Conservation (phyloP, 1,140 invertebrate genomes). For the Notospermus geniculatus region DNA sequence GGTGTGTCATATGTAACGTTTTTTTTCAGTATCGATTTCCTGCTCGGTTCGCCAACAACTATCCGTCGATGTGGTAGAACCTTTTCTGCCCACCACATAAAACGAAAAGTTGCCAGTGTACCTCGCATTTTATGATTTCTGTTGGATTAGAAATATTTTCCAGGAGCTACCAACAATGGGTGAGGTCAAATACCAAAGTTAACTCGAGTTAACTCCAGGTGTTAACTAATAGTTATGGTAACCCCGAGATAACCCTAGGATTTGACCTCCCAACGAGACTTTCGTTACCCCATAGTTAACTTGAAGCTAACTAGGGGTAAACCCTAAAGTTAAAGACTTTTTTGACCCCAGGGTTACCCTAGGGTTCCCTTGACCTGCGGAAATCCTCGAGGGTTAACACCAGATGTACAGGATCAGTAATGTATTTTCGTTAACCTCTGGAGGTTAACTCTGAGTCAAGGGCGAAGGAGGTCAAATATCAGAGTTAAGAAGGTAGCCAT, state of each 20-base stretch:
- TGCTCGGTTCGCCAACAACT: too few relatives aligned
- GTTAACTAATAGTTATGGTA: conserved; percentile 5
- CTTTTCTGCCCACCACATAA: too few relatives aligned
- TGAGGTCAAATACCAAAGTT: not conserved
- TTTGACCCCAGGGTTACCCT: not conserved
- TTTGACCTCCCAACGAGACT: conserved; percentile 1
- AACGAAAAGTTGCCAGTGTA: too few relatives aligned
- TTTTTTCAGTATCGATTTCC: too few relatives aligned
- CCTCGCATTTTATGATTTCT: too few relatives aligned
- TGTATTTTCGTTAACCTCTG: not conserved
- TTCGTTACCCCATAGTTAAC: conserved; percentile 3
- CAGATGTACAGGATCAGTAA: not conserved
- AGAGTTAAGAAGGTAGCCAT: conserved; percentile 9
- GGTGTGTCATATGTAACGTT: too few relatives aligned
- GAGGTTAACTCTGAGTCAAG: conserved; percentile 7
- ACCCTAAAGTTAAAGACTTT: too few relatives aligned
- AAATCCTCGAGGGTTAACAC: conserved; percentile 1
- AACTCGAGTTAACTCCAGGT: conserved; percentile 3
- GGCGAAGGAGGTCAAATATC: conserved; percentile 3
- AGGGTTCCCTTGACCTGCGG: not conserved
- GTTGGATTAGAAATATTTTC: too few relatives aligned
- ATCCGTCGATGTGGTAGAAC: too few relatives aligned
- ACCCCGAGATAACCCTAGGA: conserved; percentile 4
- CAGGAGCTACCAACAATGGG: too few relatives aligned
- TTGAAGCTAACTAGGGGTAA: not conserved